phyloP scores from a whole-genome alignment of 1,140 invertebrate species.

The Mycetomoellerius zeteki region DNA sequence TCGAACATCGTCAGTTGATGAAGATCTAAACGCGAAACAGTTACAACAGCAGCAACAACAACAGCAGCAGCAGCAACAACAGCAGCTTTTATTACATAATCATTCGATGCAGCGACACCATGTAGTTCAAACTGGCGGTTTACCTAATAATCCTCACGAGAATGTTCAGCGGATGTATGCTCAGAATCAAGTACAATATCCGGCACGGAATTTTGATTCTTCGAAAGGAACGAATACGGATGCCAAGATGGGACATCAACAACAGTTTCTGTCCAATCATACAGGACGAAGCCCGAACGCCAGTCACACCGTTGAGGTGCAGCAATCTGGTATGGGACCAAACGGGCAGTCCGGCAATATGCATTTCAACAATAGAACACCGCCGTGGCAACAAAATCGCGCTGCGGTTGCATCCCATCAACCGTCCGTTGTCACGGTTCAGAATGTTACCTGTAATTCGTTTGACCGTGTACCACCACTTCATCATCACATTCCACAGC shows the following conservation, averaged over 20 bases:
- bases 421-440: conserved; percentile 75
- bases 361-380: conserved; percentile 86
- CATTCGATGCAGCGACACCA: conserved; percentile 83
- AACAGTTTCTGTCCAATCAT: conserved; percentile 79
- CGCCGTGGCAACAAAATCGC: conserved; percentile 90
- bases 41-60: conserved; percentile 79
- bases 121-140: conserved; percentile 81
- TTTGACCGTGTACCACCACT: conserved; percentile 91
- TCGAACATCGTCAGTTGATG: conserved; percentile 75
- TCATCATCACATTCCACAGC: conserved; percentile 90
- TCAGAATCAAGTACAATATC: conserved; percentile 87
- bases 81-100: conserved; percentile 83
- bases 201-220: conserved; percentile 79
- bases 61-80: conserved; percentile 80
- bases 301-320: conserved; percentile 77
- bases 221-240: conserved; percentile 74
- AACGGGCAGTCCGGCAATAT: conserved; percentile 78
- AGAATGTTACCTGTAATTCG: conserved; percentile 83
- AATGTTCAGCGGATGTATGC: conserved; percentile 88
- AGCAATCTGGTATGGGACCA: conserved; percentile 75
- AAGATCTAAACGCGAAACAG: conserved; percentile 83
- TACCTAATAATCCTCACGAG: conserved; percentile 82
- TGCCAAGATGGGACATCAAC: conserved; percentile 77
- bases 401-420: conserved; percentile 82
- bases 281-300: conserved; percentile 76